Conservation (phyloP, 2,888 invertebrate genomes). For the Pemphredon lugubris region DNA sequence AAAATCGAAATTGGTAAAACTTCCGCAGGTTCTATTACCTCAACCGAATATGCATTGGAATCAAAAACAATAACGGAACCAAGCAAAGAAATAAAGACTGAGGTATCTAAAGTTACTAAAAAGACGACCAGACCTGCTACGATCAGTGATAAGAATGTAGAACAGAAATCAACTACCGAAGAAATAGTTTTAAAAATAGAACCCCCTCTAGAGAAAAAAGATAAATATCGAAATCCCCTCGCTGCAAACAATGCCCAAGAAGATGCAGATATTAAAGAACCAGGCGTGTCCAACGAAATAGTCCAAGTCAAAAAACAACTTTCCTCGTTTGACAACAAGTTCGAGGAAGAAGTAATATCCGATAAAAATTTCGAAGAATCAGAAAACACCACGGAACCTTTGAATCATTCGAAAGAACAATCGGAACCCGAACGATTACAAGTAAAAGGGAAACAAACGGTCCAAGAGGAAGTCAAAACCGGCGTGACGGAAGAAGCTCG, state of each 20-base stretch:
- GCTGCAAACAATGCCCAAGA: not conserved
- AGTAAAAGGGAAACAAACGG: not conserved
- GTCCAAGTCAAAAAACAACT: not conserved
- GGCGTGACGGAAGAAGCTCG: not conserved
- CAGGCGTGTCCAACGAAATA: not conserved
- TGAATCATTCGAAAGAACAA: slow-evolving; percentile 21
- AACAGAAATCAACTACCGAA: no score
- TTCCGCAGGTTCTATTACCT: not conserved
- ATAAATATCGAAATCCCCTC: no score
- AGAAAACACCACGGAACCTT: slow-evolving; percentile 5
- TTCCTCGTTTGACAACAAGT: not conserved
- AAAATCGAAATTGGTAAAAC: not conserved
- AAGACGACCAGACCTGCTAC: not conserved
- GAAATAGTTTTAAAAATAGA: no score
- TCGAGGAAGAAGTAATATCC: slow-evolving; percentile 31
- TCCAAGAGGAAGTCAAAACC: not conserved
- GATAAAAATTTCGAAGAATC: slow-evolving; percentile 11
- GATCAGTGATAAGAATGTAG: not conserved
- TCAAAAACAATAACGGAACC: not conserved
- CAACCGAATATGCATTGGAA: not conserved
- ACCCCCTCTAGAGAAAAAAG: not conserved
- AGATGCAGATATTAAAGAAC: not conserved
- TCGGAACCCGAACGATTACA: slow-evolving; percentile 2
- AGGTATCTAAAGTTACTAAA: not conserved
- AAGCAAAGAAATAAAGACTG: not conserved